phyloP scores from a whole-genome alignment of 2,797 vertebrate genomes.

The Lepilemur septentrionalis region DNA sequence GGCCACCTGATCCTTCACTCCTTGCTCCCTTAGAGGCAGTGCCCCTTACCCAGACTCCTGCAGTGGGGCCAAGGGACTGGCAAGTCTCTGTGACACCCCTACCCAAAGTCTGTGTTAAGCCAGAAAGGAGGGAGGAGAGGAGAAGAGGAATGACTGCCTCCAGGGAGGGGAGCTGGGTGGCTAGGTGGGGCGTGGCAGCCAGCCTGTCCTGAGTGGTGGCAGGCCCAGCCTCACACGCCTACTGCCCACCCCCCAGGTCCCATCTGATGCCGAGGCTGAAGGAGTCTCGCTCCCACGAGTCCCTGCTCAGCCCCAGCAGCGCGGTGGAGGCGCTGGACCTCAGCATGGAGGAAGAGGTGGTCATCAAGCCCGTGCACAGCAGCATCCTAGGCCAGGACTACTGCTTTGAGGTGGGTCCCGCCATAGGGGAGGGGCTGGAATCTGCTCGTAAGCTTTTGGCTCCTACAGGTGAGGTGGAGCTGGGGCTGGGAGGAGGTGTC shows the following conservation, averaged over 20 bases:
- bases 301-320: constrained; percentile 97
- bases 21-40: not conserved
- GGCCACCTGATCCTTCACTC: not conserved
- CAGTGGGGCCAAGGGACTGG: not conserved
- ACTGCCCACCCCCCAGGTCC: constrained; percentile 87
- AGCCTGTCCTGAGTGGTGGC: not conserved
- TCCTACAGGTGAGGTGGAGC: not conserved
- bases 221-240: not conserved
- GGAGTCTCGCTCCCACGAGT: constrained; percentile 99
- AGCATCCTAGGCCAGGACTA: constrained; percentile 99
- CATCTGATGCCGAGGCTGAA: constrained; percentile 99
- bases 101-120: not conserved
- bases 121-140: not conserved
- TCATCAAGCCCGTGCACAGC: constrained; percentile 98
- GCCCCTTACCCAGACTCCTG: not conserved
- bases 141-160: not conserved
- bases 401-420: constrained; percentile 87
- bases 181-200: too few relatives aligned
- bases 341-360: constrained; percentile 99
- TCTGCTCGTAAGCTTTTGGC: not conserved
- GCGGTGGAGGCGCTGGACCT: constrained; percentile 98
- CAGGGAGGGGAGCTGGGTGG: not conserved
- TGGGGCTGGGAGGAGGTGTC: not conserved
- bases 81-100: not conserved
- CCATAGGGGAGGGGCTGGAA: not conserved